Conservation (phyloP, 2,113 vertebrate species). For the Pongo pygmaeus region DNA sequence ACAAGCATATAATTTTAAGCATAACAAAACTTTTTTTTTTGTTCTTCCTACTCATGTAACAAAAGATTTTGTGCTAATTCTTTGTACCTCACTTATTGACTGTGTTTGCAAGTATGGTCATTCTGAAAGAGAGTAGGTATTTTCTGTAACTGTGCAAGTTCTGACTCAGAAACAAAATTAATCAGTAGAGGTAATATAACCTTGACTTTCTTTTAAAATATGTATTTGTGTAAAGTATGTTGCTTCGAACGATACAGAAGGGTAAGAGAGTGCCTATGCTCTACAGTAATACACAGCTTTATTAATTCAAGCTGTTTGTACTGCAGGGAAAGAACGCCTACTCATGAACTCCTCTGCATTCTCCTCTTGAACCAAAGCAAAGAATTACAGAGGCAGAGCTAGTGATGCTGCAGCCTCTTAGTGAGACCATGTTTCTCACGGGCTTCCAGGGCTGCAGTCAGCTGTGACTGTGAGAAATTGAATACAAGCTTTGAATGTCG, state of each 20-base stretch:
- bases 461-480: neutral
- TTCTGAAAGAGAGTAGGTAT: neutral
- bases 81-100: neutral
- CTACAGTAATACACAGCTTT: neutral
- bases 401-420: neutral
- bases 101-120: neutral
- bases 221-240: neutral
- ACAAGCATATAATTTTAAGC: neutral
- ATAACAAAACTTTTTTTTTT: neutral
- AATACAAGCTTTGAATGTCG: neutral
- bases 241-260: neutral
- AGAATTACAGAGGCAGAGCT: neutral
- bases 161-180: conserved; percentile 40
- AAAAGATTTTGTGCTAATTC: neutral
- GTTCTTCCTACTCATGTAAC: neutral
- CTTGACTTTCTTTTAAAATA: conserved; percentile 33
- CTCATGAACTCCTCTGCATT: neutral
- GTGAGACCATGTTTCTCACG: neutral
- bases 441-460: neutral
- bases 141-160: neutral
- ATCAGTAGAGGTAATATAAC: neutral
- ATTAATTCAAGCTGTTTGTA: neutral
- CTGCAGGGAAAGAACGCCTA: neutral
- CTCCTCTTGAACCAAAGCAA: neutral
- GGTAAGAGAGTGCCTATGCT: neutral